Evolutionary conservation across 2,113 vertebrate genomes (phyloP).

Genomic region (Synodontis membranacea): DNA sequence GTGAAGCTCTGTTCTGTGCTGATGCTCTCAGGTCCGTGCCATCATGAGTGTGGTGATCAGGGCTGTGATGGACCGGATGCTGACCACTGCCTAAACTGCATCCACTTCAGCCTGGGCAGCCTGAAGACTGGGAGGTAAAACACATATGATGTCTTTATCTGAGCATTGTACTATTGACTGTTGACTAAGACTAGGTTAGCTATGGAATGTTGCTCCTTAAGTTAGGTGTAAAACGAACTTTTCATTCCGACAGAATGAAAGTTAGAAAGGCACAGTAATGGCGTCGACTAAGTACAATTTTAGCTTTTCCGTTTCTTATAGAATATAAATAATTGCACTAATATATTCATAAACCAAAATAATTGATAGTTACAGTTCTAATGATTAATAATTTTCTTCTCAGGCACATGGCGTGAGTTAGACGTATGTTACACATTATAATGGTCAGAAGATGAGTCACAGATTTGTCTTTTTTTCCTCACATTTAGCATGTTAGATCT

Average conservation of each 20-base stretch:
- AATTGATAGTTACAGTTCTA: neutral
- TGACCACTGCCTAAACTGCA: conserved; percentile 87
- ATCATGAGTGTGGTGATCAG: conserved; percentile 84
- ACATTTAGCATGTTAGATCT: neutral
- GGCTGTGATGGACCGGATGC: conserved; percentile 83
- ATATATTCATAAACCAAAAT: neutral
- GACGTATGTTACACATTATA: neutral
- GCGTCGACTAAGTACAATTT: neutral
- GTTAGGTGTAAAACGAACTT: neutral
- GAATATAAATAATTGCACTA: neutral
- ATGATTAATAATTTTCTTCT: neutral
- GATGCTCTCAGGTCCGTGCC: conserved; percentile 76
- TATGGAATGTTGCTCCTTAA: neutral
- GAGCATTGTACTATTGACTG: neutral
- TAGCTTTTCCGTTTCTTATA: neutral
- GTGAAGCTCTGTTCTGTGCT: neutral
- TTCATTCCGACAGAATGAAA: neutral
- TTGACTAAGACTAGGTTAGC: too few species aligned
- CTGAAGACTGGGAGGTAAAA: conserved; percentile 80
- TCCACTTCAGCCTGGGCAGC: conserved; percentile 86
- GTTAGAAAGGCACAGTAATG: neutral
- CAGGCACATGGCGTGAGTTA: neutral
- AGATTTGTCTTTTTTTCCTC: neutral
- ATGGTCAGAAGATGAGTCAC: neutral
- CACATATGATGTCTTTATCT: neutral